Conservation (phyloP, 2,113 vertebrate genomes). For the Callipepla squamata region DNA sequence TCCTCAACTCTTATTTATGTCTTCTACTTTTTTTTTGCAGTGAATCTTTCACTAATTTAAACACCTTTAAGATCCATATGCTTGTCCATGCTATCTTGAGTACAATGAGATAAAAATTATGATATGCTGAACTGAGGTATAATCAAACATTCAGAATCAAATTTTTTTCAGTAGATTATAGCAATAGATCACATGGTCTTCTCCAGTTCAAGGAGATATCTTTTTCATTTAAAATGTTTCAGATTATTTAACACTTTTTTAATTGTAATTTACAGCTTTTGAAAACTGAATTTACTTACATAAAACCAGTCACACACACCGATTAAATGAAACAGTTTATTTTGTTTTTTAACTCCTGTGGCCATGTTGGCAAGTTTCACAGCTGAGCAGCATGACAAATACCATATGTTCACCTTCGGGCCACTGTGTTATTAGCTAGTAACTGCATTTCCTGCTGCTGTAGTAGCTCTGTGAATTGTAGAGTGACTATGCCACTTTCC, state of each 20-base stretch:
- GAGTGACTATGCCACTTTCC: conserved; percentile 38
- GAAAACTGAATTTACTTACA: conserved; percentile 8
- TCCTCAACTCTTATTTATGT: conserved; percentile 7
- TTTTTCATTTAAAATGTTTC: conserved; percentile 10
- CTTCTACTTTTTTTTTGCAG: conserved; percentile 19
- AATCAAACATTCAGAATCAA: conserved; percentile 46
- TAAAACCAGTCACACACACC: not conserved
- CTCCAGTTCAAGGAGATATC: not conserved
- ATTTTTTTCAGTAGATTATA: conserved; percentile 9
- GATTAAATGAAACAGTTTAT: not conserved
- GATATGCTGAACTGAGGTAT: conserved; percentile 25
- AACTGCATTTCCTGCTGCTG: conserved; percentile 48
- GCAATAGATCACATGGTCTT: not conserved
- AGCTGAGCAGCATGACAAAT: conserved; percentile 65
- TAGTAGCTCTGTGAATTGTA: conserved; percentile 61
- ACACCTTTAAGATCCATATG: conserved; percentile 47
- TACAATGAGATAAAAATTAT: conserved; percentile 45
- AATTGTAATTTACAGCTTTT: not conserved
- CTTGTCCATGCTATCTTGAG: not conserved
- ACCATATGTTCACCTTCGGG: conserved; percentile 70
- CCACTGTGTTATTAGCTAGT: conserved; percentile 63
- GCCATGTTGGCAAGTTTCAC: conserved; percentile 44
- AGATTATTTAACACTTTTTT: not conserved
- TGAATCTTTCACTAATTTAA: conserved; percentile 59
- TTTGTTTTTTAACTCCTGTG: not conserved